Conservation (phyloP, 2,113 vertebrate species). For the Cephalopholis sonnerati region DNA sequence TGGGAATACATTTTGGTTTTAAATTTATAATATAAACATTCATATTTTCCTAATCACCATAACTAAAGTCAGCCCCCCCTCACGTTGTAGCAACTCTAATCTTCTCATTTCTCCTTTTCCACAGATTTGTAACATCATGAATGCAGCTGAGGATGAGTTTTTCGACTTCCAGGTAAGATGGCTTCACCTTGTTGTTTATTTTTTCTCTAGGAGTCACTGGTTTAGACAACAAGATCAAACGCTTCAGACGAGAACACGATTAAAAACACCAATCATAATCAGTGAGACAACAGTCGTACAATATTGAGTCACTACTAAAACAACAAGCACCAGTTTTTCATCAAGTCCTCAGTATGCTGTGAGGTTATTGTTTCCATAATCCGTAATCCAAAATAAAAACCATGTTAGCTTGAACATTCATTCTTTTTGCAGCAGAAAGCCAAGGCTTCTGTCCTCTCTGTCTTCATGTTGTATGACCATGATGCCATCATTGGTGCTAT, state of each 20-base stretch:
- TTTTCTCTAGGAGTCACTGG: too few relatives aligned
- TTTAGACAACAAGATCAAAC: neutral
- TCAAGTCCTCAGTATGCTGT: neutral
- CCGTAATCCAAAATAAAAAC: too few relatives aligned
- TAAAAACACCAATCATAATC: neutral
- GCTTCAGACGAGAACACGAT: neutral
- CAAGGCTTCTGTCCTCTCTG: too few relatives aligned
- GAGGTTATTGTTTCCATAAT: too few relatives aligned
- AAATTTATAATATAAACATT: too few relatives aligned
- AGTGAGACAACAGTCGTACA: neutral
- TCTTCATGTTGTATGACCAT: too few relatives aligned
- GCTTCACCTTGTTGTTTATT: neutral
- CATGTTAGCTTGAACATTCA: too few relatives aligned
- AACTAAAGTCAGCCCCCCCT: neutral
- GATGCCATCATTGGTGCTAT: too few relatives aligned
- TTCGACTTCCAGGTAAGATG: constrained; percentile 77
- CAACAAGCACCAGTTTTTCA: neutral
- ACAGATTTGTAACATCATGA: constrained; percentile 84
- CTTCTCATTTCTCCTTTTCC: neutral
- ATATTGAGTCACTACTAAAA: neutral
- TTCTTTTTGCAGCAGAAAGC: too few relatives aligned
- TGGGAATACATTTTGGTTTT: neutral
- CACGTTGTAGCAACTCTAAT: neutral
- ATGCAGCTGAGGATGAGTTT: constrained; percentile 73
- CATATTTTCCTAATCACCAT: neutral